Percentiles rank a stretch among this genome's conserved stretches.
These are phyloP conservation scores for Rhynchophorus ferrugineus DNA, from an alignment of 1,140 invertebrate species.

Conservation along the genomic window DNA sequence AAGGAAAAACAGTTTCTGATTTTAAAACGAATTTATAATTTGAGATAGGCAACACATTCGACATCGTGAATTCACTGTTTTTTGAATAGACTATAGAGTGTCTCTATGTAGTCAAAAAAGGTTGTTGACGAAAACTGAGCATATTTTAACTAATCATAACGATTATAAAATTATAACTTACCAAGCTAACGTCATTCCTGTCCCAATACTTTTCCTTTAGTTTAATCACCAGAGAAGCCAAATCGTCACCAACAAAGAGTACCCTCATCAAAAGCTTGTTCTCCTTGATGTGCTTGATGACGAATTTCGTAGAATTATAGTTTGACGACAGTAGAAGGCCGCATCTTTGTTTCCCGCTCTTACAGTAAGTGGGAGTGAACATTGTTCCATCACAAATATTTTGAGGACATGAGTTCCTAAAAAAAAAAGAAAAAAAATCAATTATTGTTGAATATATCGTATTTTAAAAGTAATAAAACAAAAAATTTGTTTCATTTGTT, in stretches of 20 bases:
- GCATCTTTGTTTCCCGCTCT: slow-evolving; percentile 46
- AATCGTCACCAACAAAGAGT: slow-evolving; percentile 54
- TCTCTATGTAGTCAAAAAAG: no score
- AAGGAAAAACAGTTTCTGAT: no score
- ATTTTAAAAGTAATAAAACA: no score
- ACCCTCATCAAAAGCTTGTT: slow-evolving; percentile 51
- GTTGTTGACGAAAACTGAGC: no score
- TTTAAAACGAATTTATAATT: no score
- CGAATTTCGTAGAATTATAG: slow-evolving; percentile 44
- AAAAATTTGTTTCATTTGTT: no score
- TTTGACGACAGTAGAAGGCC: slow-evolving; percentile 52
- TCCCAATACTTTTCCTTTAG: slow-evolving; percentile 38
- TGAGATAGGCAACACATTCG: no score
- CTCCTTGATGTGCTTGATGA: slow-evolving; percentile 48
- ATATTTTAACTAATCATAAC: no score
- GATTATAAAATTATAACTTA: no score
- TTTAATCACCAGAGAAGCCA: slow-evolving; percentile 44
- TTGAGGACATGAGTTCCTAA: slow-evolving; percentile 46
- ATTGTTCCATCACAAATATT: slow-evolving; percentile 41
- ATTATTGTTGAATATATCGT: no score
- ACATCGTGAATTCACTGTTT: no score
- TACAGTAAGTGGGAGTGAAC: slow-evolving; percentile 51
- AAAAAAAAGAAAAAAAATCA: slow-evolving; percentile 24
- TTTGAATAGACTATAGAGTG: no score
- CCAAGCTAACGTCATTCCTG: slow-evolving; percentile 15